phyloP scores from a whole-genome alignment of 1,140 invertebrate species.

The Latrodectus geometricus region DNA sequence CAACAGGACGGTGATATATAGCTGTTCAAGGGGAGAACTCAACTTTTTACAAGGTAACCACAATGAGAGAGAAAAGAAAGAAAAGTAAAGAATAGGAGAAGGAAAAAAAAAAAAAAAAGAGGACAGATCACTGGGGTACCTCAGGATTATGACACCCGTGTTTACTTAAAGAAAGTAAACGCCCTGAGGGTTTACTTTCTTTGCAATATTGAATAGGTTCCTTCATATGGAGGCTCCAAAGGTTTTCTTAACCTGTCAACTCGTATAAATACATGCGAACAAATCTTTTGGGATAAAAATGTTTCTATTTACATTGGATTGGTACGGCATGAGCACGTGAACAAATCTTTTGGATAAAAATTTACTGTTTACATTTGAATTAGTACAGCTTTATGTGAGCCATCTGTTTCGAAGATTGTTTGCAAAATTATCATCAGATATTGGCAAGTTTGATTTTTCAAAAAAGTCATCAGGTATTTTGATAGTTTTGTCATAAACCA shows the following conservation, averaged over 20 bases:
- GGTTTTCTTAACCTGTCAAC: not conserved
- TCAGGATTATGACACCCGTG: no score
- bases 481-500: not conserved
- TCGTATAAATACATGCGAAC: not conserved
- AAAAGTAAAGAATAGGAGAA: no score
- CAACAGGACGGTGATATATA: no score
- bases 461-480: not conserved
- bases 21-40: no score
- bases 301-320: not conserved
- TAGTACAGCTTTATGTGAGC: not conserved
- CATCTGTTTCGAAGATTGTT: not conserved
- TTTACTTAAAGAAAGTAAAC: no score
- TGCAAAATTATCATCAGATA: not conserved
- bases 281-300: not conserved
- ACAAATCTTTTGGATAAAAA: not conserved
- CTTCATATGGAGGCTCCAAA: not conserved
- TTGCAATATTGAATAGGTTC: not conserved
- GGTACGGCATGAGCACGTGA: not conserved
- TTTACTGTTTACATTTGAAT: not conserved
- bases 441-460: slow-evolving; percentile 6
- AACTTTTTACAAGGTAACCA: no score
- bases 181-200: no score
- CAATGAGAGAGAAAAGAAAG: no score
- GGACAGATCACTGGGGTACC: no score
- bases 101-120: no score